phyloP scores from a whole-genome alignment of 2,113 vertebrate genomes.

The Daboia siamensis region DNA sequence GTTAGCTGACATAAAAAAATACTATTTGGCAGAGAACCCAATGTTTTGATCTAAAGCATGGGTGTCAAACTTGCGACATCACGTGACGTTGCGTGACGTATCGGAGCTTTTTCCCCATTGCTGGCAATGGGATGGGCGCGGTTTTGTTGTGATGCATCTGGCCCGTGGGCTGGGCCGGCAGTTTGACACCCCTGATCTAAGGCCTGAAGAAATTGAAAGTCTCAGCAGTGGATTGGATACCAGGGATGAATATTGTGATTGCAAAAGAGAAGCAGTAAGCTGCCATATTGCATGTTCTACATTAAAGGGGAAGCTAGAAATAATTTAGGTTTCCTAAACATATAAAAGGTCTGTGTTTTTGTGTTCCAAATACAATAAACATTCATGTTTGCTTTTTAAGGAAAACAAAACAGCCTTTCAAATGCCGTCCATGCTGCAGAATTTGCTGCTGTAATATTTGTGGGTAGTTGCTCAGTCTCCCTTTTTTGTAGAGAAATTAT shows the following conservation, averaged over 20 bases:
- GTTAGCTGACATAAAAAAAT: background rate
- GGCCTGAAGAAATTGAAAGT: background rate
- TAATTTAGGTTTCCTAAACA: background rate
- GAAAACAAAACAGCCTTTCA: background rate
- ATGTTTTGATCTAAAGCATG: background rate
- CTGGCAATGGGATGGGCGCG: too few species aligned
- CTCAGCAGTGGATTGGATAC: background rate
- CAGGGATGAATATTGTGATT: background rate
- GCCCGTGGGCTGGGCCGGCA: too few species aligned
- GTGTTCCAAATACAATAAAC: background rate
- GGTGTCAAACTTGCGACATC: too few species aligned
- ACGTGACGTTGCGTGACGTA: too few species aligned
- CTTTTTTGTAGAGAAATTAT: background rate
- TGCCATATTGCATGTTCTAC: background rate
- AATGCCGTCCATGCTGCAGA: rapidly evolving
- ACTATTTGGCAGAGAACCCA: background rate
- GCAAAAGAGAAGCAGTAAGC: background rate
- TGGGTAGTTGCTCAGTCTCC: background rate
- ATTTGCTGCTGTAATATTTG: background rate
- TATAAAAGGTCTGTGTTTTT: background rate
- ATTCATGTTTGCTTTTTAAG: background rate
- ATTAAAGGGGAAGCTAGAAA: background rate
- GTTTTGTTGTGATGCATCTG: too few species aligned
- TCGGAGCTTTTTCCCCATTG: too few species aligned
- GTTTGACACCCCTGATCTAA: background rate